Evolutionary conservation across 2,888 invertebrate species (phyloP).

Genomic region (Leptinotarsa haldemani): DNA sequence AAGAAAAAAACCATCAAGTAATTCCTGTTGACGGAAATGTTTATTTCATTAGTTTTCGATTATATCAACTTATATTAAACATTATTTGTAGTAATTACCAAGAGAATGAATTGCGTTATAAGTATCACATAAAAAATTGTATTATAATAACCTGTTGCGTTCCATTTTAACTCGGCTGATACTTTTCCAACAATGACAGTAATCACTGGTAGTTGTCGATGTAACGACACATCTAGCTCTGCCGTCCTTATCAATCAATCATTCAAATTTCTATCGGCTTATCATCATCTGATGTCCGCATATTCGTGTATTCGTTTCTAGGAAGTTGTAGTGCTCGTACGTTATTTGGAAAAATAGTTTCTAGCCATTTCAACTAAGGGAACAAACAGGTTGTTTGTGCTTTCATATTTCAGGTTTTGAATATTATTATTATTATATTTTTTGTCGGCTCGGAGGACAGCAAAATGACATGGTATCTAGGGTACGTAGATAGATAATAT

Average conservation of each 20-base stretch:
- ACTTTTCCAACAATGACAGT: constrained; percentile 16
- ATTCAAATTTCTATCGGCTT: background rate
- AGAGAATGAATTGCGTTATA: background rate
- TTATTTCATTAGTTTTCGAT: background rate
- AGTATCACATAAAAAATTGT: background rate
- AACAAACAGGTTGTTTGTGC: constrained; percentile 24
- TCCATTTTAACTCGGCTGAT: background rate
- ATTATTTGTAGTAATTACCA: background rate
- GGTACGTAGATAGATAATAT: constrained; percentile 32
- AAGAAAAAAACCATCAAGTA: no score
- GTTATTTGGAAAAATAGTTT: background rate
- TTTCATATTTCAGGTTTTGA: constrained; percentile 30
- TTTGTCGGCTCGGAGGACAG: constrained; percentile 36
- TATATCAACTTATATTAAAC: background rate
- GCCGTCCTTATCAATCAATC: constrained; percentile 14
- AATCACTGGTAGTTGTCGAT: constrained; percentile 2
- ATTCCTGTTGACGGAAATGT: background rate
- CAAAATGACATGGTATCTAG: constrained; percentile 42
- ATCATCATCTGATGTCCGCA: background rate
- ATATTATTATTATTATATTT: constrained; percentile 12
- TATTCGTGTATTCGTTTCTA: background rate
- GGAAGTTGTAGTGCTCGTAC: background rate
- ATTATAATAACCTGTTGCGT: constrained; percentile 9
- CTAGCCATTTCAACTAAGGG: background rate
- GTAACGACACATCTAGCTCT: background rate